A percentile compares a stretch with the other conserved stretches of the same genome.
Conservation (phyloP, 2,113 vertebrate species). For the Perccottus glenii region DNA sequence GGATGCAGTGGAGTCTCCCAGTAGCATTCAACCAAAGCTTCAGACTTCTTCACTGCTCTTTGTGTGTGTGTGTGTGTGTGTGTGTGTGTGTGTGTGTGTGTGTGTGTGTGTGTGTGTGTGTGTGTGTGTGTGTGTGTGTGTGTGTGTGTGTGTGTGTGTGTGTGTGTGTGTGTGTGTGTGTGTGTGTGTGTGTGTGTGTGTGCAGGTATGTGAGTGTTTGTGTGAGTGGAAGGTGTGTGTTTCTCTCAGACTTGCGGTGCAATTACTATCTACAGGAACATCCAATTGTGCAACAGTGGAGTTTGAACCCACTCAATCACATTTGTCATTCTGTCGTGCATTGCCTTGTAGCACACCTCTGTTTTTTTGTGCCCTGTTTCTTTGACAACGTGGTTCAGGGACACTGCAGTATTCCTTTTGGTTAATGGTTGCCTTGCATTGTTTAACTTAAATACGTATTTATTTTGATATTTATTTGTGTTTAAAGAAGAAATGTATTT, state of each 20-base stretch:
- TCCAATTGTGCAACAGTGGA: constrained; percentile 39
- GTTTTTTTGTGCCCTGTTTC: constrained; percentile 37
- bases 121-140: constrained; percentile 20
- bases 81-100: constrained; percentile 20
- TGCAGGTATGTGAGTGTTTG: constrained; percentile 22
- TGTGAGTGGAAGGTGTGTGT: constrained; percentile 25
- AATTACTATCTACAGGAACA: constrained; percentile 52
- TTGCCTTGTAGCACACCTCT: constrained; percentile 49
- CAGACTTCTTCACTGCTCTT: constrained; percentile 59
- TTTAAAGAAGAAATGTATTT: constrained; percentile 78
- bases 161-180: constrained; percentile 9
- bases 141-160: constrained; percentile 2
- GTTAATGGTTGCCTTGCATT: constrained; percentile 72
- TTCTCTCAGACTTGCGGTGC: constrained; percentile 49
- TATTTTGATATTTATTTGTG: constrained; percentile 84
- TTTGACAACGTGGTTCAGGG: constrained; percentile 76
- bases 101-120: constrained; percentile 14
- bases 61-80: constrained; percentile 15
- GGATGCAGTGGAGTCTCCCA: constrained; percentile 64
- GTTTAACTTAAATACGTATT: constrained; percentile 82
- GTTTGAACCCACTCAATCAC: constrained; percentile 15
- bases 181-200: constrained; percentile 20
- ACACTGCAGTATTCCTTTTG: constrained; percentile 80
- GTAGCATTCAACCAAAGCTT: constrained; percentile 85
- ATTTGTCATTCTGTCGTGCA: constrained; percentile 41